phyloP scores from a whole-genome alignment of 2,113 vertebrate genomes.

The Microcebus jonahi region DNA sequence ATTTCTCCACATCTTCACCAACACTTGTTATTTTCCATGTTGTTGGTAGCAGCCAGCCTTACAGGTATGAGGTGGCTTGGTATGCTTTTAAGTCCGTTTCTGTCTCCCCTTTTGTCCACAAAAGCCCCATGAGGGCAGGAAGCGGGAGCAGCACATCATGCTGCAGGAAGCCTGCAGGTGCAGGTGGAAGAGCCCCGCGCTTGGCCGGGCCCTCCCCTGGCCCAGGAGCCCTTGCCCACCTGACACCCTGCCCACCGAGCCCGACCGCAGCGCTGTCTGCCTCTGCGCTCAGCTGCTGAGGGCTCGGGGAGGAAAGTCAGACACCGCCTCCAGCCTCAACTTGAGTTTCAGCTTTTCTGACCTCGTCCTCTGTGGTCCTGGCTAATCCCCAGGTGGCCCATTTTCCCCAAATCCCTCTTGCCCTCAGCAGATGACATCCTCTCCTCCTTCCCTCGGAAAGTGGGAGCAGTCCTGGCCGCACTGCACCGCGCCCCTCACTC shows the following conservation, averaged over 20 bases:
- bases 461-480: fast-evolving
- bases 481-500: background rate
- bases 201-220: background rate
- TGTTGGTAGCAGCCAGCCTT: background rate
- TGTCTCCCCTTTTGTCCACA: background rate
- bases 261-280: background rate
- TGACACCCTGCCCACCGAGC: background rate
- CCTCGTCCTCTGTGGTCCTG: background rate
- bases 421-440: background rate
- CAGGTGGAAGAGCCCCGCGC: background rate
- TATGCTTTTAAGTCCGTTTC: background rate
- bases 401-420: background rate
- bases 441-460: background rate
- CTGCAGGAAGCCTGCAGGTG: background rate
- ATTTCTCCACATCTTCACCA: background rate
- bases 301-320: background rate
- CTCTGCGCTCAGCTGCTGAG: background rate
- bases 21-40: background rate
- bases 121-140: background rate
- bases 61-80: background rate
- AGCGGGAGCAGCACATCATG: background rate
- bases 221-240: background rate
- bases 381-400: background rate
- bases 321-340: background rate
- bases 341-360: background rate